Conservation (phyloP, 1,140 invertebrate genomes). For the Cydia splendana region DNA sequence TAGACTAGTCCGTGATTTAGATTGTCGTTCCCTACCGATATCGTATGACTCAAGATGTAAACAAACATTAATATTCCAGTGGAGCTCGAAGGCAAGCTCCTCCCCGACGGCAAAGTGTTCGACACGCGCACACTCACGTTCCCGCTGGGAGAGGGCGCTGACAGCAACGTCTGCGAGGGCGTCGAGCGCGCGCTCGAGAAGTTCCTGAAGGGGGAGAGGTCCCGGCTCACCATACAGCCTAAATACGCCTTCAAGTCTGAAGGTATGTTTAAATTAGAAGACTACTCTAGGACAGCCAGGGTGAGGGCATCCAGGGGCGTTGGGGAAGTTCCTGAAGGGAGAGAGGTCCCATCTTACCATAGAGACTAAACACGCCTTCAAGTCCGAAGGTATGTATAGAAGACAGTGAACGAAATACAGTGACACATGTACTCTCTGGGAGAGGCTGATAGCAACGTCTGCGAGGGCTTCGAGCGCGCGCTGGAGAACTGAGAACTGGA, state of each 20-base stretch:
- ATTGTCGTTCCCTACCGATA: too few relatives aligned
- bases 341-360: constrained; percentile 90
- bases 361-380: constrained; percentile 91
- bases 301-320: too few relatives aligned
- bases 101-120: constrained; percentile 62
- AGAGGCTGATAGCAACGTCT: constrained; percentile 83
- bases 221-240: constrained; percentile 86
- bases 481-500: too few relatives aligned
- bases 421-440: too few relatives aligned
- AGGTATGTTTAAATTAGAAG: constrained; percentile 52
- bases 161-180: constrained; percentile 88
- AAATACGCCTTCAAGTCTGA: constrained; percentile 90
- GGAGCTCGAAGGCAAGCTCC: constrained; percentile 86
- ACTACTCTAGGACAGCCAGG: too few relatives aligned
- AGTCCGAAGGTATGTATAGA: constrained; percentile 53
- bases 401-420: too few relatives aligned
- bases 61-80: constrained; percentile 79
- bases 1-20: too few relatives aligned
- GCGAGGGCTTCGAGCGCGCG: too few relatives aligned
- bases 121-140: constrained; percentile 88
- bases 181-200: constrained; percentile 92
- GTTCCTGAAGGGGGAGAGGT: constrained; percentile 92
- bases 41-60: too few relatives aligned
- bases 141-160: constrained; percentile 91
- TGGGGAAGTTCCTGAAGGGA: too few relatives aligned